Evolutionary conservation across 2,888 invertebrate species (phyloP).

Genomic region (Strigamia transsilvanica): DNA sequence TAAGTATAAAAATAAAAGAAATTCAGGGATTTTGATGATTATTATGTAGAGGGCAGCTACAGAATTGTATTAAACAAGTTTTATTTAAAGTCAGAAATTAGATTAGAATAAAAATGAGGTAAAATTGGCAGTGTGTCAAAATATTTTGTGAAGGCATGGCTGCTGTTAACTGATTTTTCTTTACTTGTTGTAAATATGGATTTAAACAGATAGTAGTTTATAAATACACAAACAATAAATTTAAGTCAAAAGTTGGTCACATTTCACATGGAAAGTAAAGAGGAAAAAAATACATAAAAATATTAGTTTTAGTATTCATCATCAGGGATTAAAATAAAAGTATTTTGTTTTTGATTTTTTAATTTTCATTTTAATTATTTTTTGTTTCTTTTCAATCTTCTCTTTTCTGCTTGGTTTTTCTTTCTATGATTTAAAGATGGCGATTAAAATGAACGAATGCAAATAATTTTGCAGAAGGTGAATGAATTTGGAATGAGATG

Average conservation of each 20-base stretch:
- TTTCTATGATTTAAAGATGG: not conserved
- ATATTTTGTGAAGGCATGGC: slow-evolving; percentile 16
- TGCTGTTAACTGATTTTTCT: not conserved
- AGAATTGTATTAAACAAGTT: slow-evolving; percentile 17
- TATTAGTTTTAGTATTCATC: slow-evolving; percentile 16
- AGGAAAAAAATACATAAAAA: not conserved
- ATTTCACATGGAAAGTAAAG: not conserved
- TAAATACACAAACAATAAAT: slow-evolving; percentile 16
- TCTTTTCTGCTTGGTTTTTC: not conserved
- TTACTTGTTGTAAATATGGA: slow-evolving; percentile 7
- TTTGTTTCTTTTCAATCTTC: not conserved
- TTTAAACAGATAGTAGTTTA: not conserved
- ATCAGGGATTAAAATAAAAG: slow-evolving; percentile 17
- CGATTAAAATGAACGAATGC: not conserved
- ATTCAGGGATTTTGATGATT: slow-evolving; percentile 30
- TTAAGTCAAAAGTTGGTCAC: not conserved
- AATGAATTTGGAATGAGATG: slow-evolving; percentile 12
- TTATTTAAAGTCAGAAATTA: slow-evolving; percentile 13
- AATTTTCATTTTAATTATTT: not conserved
- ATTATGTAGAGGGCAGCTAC: slow-evolving; percentile 30
- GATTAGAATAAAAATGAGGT: not conserved
- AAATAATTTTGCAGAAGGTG: not conserved
- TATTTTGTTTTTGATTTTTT: not conserved
- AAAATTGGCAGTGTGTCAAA: slow-evolving; percentile 20
- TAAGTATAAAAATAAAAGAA: not conserved